Evolutionary conservation across 2,113 vertebrate species (phyloP).

Genomic region (Epinephelus fuscoguttatus): DNA sequence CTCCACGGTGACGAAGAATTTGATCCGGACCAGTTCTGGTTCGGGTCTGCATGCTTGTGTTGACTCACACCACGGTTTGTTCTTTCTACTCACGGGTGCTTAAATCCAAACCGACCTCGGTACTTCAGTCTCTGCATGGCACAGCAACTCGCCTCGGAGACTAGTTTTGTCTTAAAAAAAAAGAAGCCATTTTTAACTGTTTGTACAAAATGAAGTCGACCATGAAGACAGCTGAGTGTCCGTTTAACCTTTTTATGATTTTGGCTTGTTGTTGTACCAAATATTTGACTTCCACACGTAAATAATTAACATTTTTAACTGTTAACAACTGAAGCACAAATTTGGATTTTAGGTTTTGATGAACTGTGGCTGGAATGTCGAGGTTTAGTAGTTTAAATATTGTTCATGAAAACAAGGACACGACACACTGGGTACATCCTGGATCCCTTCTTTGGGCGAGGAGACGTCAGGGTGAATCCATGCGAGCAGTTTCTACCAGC

Average conservation of each 20-base stretch:
- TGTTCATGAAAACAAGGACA: background rate
- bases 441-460: background rate
- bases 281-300: constrained; percentile 59
- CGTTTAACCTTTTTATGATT: constrained; percentile 59
- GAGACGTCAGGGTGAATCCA: background rate
- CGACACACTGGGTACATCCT: constrained; percentile 21
- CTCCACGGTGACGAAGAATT: constrained; percentile 4
- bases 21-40: background rate
- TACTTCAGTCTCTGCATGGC: constrained; percentile 51
- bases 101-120: constrained; percentile 73
- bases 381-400: constrained; percentile 14
- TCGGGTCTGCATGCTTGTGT: constrained; percentile 54
- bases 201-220: constrained; percentile 67
- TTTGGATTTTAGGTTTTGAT: constrained; percentile 10
- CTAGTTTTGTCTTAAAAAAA: constrained; percentile 45
- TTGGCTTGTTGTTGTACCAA: constrained; percentile 68
- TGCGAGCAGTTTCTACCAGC: too few species aligned
- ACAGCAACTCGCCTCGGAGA: constrained; percentile 32
- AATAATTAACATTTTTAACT: constrained; percentile 13
- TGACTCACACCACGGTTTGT: constrained; percentile 38
- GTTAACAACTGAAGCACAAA: constrained; percentile 62
- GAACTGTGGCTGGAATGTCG: constrained; percentile 32
- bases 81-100: constrained; percentile 68
- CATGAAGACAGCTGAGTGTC: constrained; percentile 41
- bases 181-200: constrained; percentile 72